A percentile compares a stretch with the other conserved stretches of the same genome.
Evolutionary conservation across 2,113 vertebrate genomes (phyloP).

Genomic region (Thymallus thymallus): DNA sequence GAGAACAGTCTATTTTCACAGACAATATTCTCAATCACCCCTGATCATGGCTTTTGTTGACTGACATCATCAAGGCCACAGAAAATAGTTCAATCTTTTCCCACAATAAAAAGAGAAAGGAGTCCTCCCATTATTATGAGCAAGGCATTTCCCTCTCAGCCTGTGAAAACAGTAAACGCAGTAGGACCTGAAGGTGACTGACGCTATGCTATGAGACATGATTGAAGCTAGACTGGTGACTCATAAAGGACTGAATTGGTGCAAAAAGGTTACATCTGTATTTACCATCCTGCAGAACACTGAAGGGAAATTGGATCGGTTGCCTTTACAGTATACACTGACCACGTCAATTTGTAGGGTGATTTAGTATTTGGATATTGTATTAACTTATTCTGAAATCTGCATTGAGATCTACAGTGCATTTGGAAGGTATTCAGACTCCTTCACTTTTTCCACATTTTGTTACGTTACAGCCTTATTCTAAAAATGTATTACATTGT

Average conservation of each 20-base stretch:
- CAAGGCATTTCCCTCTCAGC: slow-evolving; percentile 22
- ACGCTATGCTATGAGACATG: slow-evolving; percentile 15
- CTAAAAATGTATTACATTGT: too few species aligned
- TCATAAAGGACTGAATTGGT: slow-evolving; percentile 15
- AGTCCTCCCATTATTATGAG: slow-evolving; percentile 20
- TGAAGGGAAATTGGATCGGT: too few species aligned
- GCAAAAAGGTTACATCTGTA: slow-evolving; percentile 12
- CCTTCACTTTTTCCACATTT: too few species aligned
- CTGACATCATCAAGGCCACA: slow-evolving; percentile 28
- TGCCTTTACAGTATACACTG: too few species aligned
- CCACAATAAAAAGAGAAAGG: slow-evolving; percentile 28
- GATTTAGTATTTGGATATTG: too few species aligned
- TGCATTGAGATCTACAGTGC: too few species aligned
- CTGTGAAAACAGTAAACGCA: slow-evolving; percentile 19
- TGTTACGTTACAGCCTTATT: too few species aligned
- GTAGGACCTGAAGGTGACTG: slow-evolving; percentile 14
- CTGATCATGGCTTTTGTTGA: not conserved
- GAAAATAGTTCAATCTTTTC: slow-evolving; percentile 3
- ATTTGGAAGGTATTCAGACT: too few species aligned
- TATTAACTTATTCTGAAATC: too few species aligned
- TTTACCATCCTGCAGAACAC: not conserved
- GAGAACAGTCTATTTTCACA: slow-evolving; percentile 18
- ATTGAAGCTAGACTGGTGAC: slow-evolving; percentile 12
- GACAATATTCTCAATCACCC: slow-evolving; percentile 6
- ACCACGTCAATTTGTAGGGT: too few species aligned